Evolutionary conservation across 1,140 invertebrate genomes (phyloP), one percentile per base, ranked within the genome.

Genomic region (Psilanteris sp.): DNA sequence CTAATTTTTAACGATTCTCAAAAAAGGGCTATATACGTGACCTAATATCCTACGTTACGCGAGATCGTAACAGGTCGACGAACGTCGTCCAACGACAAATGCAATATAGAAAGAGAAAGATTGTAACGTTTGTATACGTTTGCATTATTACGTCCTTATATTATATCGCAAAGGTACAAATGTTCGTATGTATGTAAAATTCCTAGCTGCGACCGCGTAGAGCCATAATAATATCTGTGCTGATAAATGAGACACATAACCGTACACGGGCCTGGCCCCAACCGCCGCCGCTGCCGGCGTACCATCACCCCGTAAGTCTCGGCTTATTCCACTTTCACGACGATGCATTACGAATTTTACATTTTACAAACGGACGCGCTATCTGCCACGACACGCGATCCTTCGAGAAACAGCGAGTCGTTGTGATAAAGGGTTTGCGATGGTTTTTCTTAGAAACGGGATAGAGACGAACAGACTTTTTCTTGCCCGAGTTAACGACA

Each of bases 191-290:
- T 85, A 85, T 85, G 85, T 85, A 85, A 87, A 85, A 85, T 81
- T 85, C 77, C 81, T 85, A 85, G 85, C 81, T 78, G 77, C 81
- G 82, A 74, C 79, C 81, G 78, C 75, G 78, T 79, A 81, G 77
- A 84, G 81, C 81, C 75, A 81, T 84, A 87, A 86, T 86, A 87
- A 87, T 86, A 87, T 85, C 83, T 83, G 81, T 81, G 81, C 84
- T 86, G 86, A 87, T 85, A 85, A 87, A 88, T 84, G 85, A 83
- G 85, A 84, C 80, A 84, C 86, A 88, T 87, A 87, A 88, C 77
- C 82, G 83, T 86, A 86, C 86, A 85, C 80, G 84, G 73, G 54
- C 71, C 75, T 77, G 75, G 61, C 79, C 70, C 80, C 76, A 78
- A 66, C 67, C 74, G 62, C 62, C 41, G 18, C 62, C 59, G 62